Evolutionary conservation across 2,113 vertebrate species (phyloP).

Genomic region (Gallinago paraguaiae): DNA sequence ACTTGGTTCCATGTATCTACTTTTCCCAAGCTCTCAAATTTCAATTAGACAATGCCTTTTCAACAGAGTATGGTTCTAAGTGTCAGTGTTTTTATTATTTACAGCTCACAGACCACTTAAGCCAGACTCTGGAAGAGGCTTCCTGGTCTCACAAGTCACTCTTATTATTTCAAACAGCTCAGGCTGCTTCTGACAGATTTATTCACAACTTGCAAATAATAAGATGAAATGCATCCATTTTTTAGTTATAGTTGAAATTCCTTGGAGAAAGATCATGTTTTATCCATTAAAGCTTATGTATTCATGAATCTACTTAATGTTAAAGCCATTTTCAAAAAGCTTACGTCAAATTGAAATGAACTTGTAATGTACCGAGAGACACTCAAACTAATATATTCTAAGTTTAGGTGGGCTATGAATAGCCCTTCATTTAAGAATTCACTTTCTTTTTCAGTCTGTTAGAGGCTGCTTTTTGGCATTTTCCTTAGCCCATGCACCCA

Average conservation of each 20-base stretch:
- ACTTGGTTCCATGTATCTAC: neutral
- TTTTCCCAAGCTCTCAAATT: neutral
- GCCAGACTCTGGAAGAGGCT: neutral
- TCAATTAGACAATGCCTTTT: neutral
- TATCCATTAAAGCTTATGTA: neutral
- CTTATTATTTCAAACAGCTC: neutral
- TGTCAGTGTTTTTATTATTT: neutral
- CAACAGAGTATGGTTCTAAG: neutral
- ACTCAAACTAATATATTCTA: neutral
- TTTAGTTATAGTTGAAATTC: neutral
- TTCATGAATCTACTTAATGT: neutral
- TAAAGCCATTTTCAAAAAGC: slow-evolving; percentile 11
- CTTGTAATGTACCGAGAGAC: neutral
- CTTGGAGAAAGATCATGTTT: neutral
- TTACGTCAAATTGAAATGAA: neutral
- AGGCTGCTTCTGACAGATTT: neutral
- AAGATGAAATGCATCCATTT: neutral
- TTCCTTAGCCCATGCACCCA: neutral
- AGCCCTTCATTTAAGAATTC: neutral
- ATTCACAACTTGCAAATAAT: neutral
- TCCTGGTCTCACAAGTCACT: neutral
- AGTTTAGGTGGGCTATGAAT: neutral
- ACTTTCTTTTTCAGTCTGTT: neutral
- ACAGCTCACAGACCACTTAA: neutral
- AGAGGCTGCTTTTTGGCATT: neutral